Conservation (phyloP, 1,140 invertebrate genomes). For the Chironomus striatipennis region DNA sequence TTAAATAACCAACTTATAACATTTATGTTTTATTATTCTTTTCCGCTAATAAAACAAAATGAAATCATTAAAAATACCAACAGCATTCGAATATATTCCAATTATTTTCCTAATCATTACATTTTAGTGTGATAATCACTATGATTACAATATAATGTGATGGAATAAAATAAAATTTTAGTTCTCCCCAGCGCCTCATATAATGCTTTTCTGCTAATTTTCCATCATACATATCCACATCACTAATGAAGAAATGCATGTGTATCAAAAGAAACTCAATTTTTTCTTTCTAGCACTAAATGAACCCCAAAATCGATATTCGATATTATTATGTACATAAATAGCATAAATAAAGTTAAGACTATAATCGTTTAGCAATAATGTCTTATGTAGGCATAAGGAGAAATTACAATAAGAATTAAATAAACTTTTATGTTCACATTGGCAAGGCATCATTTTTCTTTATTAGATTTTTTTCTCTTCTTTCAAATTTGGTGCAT, state of each 20-base stretch:
- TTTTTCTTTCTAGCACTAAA: not conserved
- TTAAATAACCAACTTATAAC: too few relatives aligned
- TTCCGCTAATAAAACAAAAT: not conserved
- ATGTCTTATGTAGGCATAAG: not conserved
- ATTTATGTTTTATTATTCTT: not conserved
- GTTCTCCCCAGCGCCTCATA: conserved; percentile 16
- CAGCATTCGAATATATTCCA: too few relatives aligned
- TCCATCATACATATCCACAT: not conserved
- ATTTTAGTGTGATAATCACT: conserved; percentile 3
- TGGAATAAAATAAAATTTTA: conserved; percentile 19
- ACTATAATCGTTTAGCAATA: not conserved
- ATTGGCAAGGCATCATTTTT: conserved; percentile 5
- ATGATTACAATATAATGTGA: conserved; percentile 1
- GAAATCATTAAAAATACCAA: not conserved
- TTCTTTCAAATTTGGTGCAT: not conserved
- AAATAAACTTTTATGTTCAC: conserved; percentile 22
- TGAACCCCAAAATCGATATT: conserved; percentile 10
- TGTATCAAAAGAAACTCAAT: too few relatives aligned
- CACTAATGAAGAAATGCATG: not conserved
- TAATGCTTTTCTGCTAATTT: conserved; percentile 3
- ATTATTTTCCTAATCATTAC: not conserved
- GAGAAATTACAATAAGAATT: conserved; percentile 19
- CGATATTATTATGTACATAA: conserved; percentile 4
- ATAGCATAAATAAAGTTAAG: conserved; percentile 21
- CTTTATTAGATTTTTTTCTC: conserved; percentile 13